Base-by-base conservation (phyloP, 2,888 invertebrate genomes). In the Ditylenchus weischeri region DNA sequence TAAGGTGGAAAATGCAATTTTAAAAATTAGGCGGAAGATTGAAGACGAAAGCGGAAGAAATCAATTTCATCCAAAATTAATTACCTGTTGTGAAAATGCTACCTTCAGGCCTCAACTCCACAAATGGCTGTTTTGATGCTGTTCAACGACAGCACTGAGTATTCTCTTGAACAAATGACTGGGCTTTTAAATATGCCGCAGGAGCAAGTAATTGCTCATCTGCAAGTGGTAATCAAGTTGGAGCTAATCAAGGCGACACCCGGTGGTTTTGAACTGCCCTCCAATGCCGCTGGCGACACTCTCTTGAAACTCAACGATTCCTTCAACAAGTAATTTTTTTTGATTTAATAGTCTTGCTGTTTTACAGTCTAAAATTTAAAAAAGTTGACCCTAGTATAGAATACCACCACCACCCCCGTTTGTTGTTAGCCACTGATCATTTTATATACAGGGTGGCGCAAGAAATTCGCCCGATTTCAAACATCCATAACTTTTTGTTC, bases 81-180 rank as follows among this genome's bases (percentile, higher is more conserved):
- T 43, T 10, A 23, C 8, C 0, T n/a, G 5, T 15, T 65, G 43
- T 15, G 8, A 43, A 29, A 29, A 13, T 6, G 43, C 8, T 43
- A 36, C 65, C 54, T 71, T 10, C n/a, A 73, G 75, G 62, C 94
- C 60, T 94, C 95, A 79, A 96, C 96, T 57, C 93, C 94, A 86
- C 98, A 99, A 87, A 98, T 99, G 93, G 93, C 95, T n/a, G 91
- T 99, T 64, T 87, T 99, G 58, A 86, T 98, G 67, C 93, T 94
- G 86, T 99, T 91, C 86, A 99, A 99, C 85, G 90, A 90, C 71
- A 47, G 49, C 47, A 23, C 29, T 43, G 87, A 88, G 64, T 93
- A 61, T 63, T 61, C 49, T 5, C 43, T 77, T 21, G 63, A 62
- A 18, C 43, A 68, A 43, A 29, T 77, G 38, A 48, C 38, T n/a